Evolutionary conservation across 2,113 vertebrate genomes (phyloP).

Genomic region (Colistium nudipinnis): DNA sequence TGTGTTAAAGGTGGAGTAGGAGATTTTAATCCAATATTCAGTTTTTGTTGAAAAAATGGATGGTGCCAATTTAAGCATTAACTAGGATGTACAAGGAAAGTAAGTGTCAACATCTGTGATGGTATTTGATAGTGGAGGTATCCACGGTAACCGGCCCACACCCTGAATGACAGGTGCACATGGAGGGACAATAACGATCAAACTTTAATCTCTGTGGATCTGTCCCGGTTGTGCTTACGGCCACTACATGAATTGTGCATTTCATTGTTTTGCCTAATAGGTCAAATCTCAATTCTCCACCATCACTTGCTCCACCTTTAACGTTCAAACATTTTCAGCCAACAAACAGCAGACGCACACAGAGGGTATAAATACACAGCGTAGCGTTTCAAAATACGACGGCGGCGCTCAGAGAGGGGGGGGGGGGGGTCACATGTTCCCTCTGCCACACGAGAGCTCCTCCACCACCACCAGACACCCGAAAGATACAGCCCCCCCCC

Average conservation of each 20-base stretch:
- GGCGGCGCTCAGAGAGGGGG: conserved; percentile 54
- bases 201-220: no score
- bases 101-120: no score
- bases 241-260: no score
- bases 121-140: no score
- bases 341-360: conserved; percentile 44
- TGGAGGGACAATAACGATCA: no score
- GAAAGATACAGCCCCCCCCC: conserved; percentile 1
- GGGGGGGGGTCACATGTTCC: conserved; percentile 68
- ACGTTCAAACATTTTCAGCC: conserved; percentile 63
- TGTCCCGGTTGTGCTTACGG: no score
- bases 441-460: conserved; percentile 59
- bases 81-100: no score
- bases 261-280: background rate
- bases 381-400: conserved; percentile 50
- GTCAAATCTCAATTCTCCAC: background rate
- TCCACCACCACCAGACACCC: conserved; percentile 53
- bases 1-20: background rate
- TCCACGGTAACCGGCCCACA: no score
- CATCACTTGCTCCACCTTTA: conserved; percentile 5
- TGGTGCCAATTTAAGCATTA: no score
- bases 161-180: no score
- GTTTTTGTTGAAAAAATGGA: background rate
- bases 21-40: background rate
- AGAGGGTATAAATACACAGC: conserved; percentile 26